Percentiles rank a stretch among this genome's conserved stretches.
phyloP scores from a whole-genome alignment of 2,113 vertebrate species.

The Tamias sibiricus region DNA sequence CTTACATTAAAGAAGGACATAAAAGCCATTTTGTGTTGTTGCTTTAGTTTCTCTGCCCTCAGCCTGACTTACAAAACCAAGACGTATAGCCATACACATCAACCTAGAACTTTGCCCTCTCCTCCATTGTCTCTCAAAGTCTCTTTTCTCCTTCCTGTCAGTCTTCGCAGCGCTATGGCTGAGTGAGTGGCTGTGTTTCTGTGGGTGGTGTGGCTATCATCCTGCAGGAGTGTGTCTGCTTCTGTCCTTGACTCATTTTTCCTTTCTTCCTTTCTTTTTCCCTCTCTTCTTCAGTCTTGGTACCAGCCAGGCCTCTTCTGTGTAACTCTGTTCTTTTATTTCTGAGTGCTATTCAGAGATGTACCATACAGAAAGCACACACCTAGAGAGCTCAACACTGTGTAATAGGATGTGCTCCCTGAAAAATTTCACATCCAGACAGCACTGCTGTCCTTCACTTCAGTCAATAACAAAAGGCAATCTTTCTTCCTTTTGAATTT shows the following conservation, averaged over 20 bases:
- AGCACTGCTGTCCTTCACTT: constrained; percentile 83
- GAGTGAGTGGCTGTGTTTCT: constrained; percentile 85
- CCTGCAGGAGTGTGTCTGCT: constrained; percentile 80
- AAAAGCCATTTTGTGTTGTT: constrained; percentile 81
- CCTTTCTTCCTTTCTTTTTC: constrained; percentile 76
- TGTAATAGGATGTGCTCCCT: constrained; percentile 78
- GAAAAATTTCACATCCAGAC: constrained; percentile 73
- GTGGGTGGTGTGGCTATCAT: constrained; percentile 75
- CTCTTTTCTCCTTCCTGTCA: constrained; percentile 78
- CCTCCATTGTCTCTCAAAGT: constrained; percentile 82
- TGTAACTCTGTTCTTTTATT: constrained; percentile 86
- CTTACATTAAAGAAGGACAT: constrained; percentile 69
- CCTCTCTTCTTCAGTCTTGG: constrained; percentile 77
- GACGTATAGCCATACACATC: constrained; percentile 78
- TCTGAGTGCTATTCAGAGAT: constrained; percentile 87
- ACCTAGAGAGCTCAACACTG: constrained; percentile 77
- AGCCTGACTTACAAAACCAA: constrained; percentile 84
- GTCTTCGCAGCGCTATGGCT: constrained; percentile 66
- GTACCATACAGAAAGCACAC: constrained; percentile 79
- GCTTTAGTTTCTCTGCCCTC: constrained; percentile 81
- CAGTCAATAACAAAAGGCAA: constrained; percentile 84
- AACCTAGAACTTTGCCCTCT: constrained; percentile 88
- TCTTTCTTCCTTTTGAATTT: constrained; percentile 84
- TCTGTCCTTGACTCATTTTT: constrained; percentile 89
- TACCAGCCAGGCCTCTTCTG: constrained; percentile 86